Evolutionary conservation across 2,888 invertebrate genomes (phyloP).

Genomic region (Oligia latruncula): DNA sequence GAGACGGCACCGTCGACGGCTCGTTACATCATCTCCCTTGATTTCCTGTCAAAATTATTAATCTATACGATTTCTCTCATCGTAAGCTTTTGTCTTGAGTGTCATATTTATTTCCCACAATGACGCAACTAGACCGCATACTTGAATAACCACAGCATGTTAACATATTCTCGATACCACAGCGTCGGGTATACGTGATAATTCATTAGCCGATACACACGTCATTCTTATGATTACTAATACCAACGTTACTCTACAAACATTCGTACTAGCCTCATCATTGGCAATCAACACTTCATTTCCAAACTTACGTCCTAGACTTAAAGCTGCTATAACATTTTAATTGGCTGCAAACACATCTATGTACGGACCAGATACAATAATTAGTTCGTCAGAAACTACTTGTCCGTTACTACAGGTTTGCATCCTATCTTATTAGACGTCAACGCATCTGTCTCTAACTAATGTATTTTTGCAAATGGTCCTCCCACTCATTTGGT

Average conservation of each 20-base stretch:
- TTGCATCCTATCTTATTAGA: constrained; percentile 55
- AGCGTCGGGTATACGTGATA: constrained; percentile 53
- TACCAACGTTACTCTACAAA: constrained; percentile 53
- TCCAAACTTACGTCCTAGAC: constrained; percentile 46
- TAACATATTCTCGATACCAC: constrained; percentile 48
- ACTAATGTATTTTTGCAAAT: constrained; percentile 66
- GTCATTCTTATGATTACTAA: constrained; percentile 63
- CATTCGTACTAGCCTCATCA: constrained; percentile 43
- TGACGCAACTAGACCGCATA: constrained; percentile 61
- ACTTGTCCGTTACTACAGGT: constrained; percentile 64
- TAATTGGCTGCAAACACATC: constrained; percentile 56
- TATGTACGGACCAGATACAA: constrained; percentile 59
- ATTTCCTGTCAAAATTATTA: constrained; percentile 68
- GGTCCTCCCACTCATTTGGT: constrained; percentile 67
- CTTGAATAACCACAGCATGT: constrained; percentile 53
- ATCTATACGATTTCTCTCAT: constrained; percentile 66
- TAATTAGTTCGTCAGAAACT: constrained; percentile 66
- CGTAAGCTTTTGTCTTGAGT: constrained; percentile 58
- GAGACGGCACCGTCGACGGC: constrained; percentile 46
- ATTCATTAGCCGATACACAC: constrained; percentile 64
- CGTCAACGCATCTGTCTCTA: constrained; percentile 50
- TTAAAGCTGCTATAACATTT: constrained; percentile 50
- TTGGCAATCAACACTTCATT: constrained; percentile 40
- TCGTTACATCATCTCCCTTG: constrained; percentile 61
- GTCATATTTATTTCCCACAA: constrained; percentile 62